Evolutionary conservation across 2,888 invertebrate species (phyloP), one percentile per base, ranked within the genome.

Genomic region (Pharmacophagus antenor): DNA sequence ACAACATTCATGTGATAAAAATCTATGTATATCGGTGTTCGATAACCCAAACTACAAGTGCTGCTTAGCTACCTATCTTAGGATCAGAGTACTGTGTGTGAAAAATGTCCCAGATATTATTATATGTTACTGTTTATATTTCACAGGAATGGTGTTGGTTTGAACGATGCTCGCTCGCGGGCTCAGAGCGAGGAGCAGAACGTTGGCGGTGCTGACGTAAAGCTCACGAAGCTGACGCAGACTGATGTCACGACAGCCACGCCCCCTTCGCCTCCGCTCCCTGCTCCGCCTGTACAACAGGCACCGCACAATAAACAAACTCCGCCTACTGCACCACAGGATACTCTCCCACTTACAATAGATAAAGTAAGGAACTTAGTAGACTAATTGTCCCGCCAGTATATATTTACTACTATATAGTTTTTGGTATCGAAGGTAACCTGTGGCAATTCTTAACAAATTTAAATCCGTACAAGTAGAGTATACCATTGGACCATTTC

Each of bases 331-430:
- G 66, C 73, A 2, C 71, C 77, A 37, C 76, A 67, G 54, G 64
- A 73, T 41, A 83, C 84, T 1, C 70, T 89, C 21, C 89, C 89
- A n/a, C 84, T 88, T 58, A 88, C 88, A 3, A 83, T 88, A 0
- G 89, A 90, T 59, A 84, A 88, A 87, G 89, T 88, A 65, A 48
- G 42, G 18, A 18, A n/a, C 15, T 31, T 37, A n/a, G 37, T 4
- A n/a, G n/a, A n/a, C n/a, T n/a, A n/a, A n/a, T n/a, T n/a, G n/a
- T n/a, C n/a, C n/a, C n/a, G n/a, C n/a, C n/a, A n/a, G n/a, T n/a
- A n/a, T n/a, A n/a, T n/a, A n/a, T n/a, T n/a, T n/a, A n/a, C n/a
- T n/a, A n/a, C n/a, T n/a, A n/a, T n/a, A n/a, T n/a, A n/a, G n/a
- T n/a, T n/a, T n/a, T n/a, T n/a, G n/a, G n/a, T n/a, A n/a, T n/a